Percentiles rank a stretch among this genome's conserved stretches.
Conservation (phyloP, 1,140 invertebrate genomes). For the Pantala flavescens region DNA sequence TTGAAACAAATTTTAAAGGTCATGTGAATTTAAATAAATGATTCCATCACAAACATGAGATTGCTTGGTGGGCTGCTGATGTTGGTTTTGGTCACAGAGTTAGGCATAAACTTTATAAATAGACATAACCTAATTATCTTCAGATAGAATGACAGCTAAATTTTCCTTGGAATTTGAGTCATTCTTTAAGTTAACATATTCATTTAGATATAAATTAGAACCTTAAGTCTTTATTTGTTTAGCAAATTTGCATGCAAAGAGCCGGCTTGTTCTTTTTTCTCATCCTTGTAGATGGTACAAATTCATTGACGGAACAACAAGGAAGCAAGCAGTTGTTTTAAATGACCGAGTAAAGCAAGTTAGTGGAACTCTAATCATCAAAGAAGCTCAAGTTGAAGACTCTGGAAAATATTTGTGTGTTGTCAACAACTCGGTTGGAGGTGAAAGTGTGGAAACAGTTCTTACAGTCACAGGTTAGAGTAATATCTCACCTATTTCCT, state of each 20-base stretch:
- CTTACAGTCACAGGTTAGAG: conserved; percentile 69
- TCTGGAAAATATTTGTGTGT: conserved; percentile 90
- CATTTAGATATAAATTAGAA: too few relatives aligned
- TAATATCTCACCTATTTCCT: neutral
- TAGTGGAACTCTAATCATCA: conserved; percentile 86
- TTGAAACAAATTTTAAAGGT: neutral
- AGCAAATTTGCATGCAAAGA: neutral
- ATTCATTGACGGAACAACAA: conserved; percentile 71
- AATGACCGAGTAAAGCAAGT: conserved; percentile 84
- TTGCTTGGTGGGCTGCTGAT: too few relatives aligned
- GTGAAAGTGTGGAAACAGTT: conserved; percentile 84
- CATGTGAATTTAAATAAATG: neutral
- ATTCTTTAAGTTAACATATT: too few relatives aligned
- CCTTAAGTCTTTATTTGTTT: neutral
- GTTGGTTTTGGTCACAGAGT: too few relatives aligned
- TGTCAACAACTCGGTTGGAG: conserved; percentile 87
- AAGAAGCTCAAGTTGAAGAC: conserved; percentile 79
- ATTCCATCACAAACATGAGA: too few relatives aligned
- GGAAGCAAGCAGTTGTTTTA: conserved; percentile 71
- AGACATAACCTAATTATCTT: too few relatives aligned
- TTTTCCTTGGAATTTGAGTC: too few relatives aligned
- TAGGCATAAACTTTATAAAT: too few relatives aligned
- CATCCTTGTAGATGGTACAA: conserved; percentile 81
- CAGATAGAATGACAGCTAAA: too few relatives aligned
- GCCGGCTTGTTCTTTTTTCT: conserved; percentile 18